A percentile compares a stretch with the other conserved stretches of the same genome.
Evolutionary conservation across 2,797 vertebrate species (phyloP).

Genomic region (Brachyrhaphis roseni): DNA sequence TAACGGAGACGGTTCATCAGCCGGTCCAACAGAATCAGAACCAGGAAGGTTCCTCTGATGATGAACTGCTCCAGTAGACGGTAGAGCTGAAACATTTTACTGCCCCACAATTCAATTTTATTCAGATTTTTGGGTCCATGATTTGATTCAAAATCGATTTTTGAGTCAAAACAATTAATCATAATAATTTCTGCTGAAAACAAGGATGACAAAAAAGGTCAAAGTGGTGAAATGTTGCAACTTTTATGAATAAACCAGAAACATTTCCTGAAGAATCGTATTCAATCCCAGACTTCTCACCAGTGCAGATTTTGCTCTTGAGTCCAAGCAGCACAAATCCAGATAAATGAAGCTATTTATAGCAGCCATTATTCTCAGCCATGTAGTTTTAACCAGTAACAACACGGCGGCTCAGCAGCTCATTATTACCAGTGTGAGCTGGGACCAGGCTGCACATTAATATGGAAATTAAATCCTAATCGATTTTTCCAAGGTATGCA

Average conservation of each 20-base stretch:
- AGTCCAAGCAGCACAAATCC: constrained; percentile 20
- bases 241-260: neutral
- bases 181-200: neutral
- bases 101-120: too few species aligned
- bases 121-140: too few species aligned
- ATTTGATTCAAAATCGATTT: neutral
- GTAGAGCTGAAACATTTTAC: too few species aligned
- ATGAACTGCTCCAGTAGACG: too few species aligned
- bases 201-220: neutral
- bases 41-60: neutral
- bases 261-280: neutral
- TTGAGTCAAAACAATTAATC: neutral
- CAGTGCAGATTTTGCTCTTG: neutral
- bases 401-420: constrained; percentile 31
- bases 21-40: neutral
- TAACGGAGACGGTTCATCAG: constrained; percentile 9
- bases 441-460: constrained; percentile 50
- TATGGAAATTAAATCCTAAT: constrained; percentile 69
- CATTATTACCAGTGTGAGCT: constrained; percentile 40
- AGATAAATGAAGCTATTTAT: constrained; percentile 34
- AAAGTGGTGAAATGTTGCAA: neutral
- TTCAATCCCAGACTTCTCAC: constrained; percentile 3
- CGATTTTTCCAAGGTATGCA: constrained; percentile 50
- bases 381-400: constrained; percentile 22
- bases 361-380: constrained; percentile 35